Base-by-base conservation (phyloP, 2,797 vertebrate genomes). In the Typhlichthys subterraneus region DNA sequence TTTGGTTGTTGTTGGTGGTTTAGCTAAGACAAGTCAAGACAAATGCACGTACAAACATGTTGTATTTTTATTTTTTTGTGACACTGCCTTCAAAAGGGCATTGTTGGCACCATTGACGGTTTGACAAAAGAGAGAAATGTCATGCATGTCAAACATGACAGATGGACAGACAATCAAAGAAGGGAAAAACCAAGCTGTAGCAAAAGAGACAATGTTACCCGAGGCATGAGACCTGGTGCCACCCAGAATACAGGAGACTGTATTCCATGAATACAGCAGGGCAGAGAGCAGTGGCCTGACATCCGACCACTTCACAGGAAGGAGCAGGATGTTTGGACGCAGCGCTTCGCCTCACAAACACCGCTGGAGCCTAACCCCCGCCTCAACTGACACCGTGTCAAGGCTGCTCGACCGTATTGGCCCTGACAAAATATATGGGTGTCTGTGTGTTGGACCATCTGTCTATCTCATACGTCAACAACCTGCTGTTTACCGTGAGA, bases 251-350 rank as follows among this genome's bases (percentile, higher is more conserved):
- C 62, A 75, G 77, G 83, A 74, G 69, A 77, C 71, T 56, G 73
- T 29, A 29, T 70, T 81, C 69, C 78, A 73, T 85, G 85, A 83
- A 42, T 42, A 42, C 38, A 38, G 56, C 69, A 48, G 67, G 73
- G 75, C 74, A 74, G 63, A 67, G 72, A 75, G 78, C 85, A 42
- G 71, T 83, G 76, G 73, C 86, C 65, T 19, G 74, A 62, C 74
- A 72, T 83, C 81, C 65, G 63, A 89, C 92, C 91, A 93, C 91
- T 92, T 93, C 91, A 91, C 75, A 91, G 80, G 71, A 72, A 49
- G 1, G 61, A 67, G 82, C 82, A 86, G 85, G 85, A 89, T 87
- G 87, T 92, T 88, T 91, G 87, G 87, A 90, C 85, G 84, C 80
- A 87, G 83, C 70, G 72, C 84, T 81, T 76, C 81, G 70, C 84